These are phyloP conservation scores for Bombus consobrinus DNA, from an alignment of 1,140 invertebrate species.

Conservation along the genomic window DNA sequence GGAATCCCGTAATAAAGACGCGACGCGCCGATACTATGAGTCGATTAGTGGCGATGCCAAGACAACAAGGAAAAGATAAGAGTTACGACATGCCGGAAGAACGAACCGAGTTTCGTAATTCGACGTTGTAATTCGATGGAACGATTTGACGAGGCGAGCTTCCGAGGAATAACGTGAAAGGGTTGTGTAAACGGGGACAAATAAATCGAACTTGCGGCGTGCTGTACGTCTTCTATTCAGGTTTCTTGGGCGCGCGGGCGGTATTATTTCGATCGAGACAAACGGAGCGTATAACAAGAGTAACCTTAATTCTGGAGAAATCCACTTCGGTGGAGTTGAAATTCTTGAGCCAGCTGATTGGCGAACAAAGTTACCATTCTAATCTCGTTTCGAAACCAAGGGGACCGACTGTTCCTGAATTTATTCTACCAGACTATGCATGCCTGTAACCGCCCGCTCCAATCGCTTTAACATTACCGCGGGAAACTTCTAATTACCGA, in stretches of 20 bases:
- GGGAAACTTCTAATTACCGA: conserved; percentile 77
- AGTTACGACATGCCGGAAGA: background rate
- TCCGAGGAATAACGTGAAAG: background rate
- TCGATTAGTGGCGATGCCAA: background rate
- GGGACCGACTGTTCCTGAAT: conserved; percentile 73
- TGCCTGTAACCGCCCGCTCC: conserved; percentile 64
- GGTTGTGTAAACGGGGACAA: conserved; percentile 20
- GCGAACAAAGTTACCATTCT: conserved; percentile 79
- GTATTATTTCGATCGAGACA: conserved; percentile 60
- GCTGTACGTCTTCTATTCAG: conserved; percentile 11
- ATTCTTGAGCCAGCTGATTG: conserved; percentile 77
- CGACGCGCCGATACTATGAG: background rate
- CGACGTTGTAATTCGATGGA: conserved; percentile 19
- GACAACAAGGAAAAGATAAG: too few species aligned
- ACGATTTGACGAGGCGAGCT: background rate
- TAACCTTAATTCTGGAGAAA: conserved; percentile 62
- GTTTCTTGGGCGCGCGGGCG: background rate
- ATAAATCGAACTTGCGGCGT: conserved; percentile 31
- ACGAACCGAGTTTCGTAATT: background rate
- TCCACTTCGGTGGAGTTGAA: conserved; percentile 66
- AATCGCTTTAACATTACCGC: conserved; percentile 78
- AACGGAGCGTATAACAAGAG: conserved; percentile 53
- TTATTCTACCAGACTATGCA: conserved; percentile 58
- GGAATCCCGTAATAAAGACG: conserved; percentile 20
- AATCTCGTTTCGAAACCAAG: conserved; percentile 75